phyloP scores from a whole-genome alignment of 35 echinoderm and acorn worm species.

The Diadema setosum region DNA sequence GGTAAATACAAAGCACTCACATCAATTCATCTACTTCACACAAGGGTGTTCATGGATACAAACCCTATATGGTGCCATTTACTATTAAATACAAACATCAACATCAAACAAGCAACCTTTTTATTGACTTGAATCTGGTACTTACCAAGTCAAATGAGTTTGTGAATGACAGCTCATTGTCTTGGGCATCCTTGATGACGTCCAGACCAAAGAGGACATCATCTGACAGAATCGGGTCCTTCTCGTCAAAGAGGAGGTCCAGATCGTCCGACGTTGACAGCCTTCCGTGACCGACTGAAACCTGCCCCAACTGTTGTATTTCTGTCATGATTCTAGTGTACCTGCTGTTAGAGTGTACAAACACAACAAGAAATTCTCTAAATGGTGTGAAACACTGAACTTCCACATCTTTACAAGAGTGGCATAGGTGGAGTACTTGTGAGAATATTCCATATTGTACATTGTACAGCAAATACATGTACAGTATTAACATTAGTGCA shows the following conservation, averaged over 20 bases:
- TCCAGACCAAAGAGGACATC: slow-evolving; percentile 19
- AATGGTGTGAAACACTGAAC: too few relatives aligned
- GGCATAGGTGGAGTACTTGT: too few relatives aligned
- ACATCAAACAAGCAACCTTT: too few relatives aligned
- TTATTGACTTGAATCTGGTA: background rate
- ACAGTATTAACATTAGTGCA: background rate
- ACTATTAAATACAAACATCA: too few relatives aligned
- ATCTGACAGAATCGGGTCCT: slow-evolving; percentile 60
- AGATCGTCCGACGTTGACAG: slow-evolving; percentile 51
- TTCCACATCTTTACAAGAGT: too few relatives aligned
- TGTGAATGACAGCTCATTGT: background rate
- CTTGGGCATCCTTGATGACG: background rate
- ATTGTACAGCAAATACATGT: background rate
- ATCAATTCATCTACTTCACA: too few relatives aligned
- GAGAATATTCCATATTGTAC: too few relatives aligned
- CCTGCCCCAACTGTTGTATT: background rate
- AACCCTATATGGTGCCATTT: too few relatives aligned
- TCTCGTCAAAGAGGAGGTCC: slow-evolving; percentile 74
- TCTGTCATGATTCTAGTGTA: background rate
- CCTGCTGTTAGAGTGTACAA: background rate
- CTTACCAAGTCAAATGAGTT: slow-evolving; percentile 4
- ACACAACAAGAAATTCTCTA: background rate
- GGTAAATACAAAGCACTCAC: too few relatives aligned
- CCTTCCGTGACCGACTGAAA: background rate
- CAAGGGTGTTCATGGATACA: too few relatives aligned